Evolutionary conservation across 1,140 invertebrate species (phyloP), one percentile per base, ranked within the genome.

Genomic region (Drosophila aff.): DNA sequence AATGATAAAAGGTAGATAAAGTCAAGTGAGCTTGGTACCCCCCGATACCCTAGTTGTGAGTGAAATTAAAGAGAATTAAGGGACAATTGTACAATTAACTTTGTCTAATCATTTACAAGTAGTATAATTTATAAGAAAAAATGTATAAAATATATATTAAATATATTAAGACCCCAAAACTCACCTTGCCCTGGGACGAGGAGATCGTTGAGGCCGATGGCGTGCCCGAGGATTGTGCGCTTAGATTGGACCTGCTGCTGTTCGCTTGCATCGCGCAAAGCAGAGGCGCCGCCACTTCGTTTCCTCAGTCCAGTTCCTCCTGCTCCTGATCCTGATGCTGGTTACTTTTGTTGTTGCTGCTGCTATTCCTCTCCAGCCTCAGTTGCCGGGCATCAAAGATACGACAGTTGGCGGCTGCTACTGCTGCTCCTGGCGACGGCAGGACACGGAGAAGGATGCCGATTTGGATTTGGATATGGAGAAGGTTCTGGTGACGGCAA

Each of bases 161-260:
- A 7, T 6, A 23, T 28, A 4, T 28, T 28, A 28, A 28, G 26
- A 23, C 36, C 11, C 9, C 15, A 2, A 11, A 11, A 44, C 91
- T 90, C 57, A 92, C 91, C 91, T 92, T 92, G 52, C 91, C 91
- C 81, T 90, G 85, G 46, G 91, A 92, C 63, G 91, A 91, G 81
- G 91, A 92, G 74, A 92, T 92, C 59, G 91, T 92, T 76, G 91
- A 92, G 75, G 91, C 84, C 69, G 91, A 92, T 72, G 91, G 91
- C 75, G 91, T 92, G 76, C 91, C 91, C 78, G 91, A 92, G 79
- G 91, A 92, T 92, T 92, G 91, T 90, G 91, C 91, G 79, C 86
- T 89, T 81, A 92, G 68, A 53, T 91, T 91, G 46, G 91, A 91
- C 61, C 91, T 82, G 65, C 84, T 92, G 86, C 79, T 92, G 61